Base-by-base conservation (phyloP, 2,113 vertebrate species). In the Grus americana region DNA sequence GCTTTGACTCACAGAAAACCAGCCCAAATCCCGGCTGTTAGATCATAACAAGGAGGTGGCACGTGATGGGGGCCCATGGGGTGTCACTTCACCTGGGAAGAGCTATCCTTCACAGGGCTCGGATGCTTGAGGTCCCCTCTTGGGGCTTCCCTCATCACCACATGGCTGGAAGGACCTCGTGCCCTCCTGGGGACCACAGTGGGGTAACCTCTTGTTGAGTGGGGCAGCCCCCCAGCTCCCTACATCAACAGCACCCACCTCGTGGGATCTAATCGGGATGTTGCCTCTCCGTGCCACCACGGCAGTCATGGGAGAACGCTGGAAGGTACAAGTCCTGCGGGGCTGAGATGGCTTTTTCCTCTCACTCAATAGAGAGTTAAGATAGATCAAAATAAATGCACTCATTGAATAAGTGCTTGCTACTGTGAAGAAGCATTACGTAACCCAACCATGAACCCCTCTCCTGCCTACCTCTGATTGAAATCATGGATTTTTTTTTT, bases 211-310 rank as follows among this genome's bases (percentile, higher is more conserved):
- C 50, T 38, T 13, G 32, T 2, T 4, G n/a, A 18, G 7, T 4
- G 1, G 34, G 15, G 54, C 36, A 58, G 32, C 15, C 36, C 12
- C 59, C 5, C 44, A 58, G 58, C 20, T 24, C 50, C 46, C 26
- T 15, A 19, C n/a, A 47, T 0, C 66, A 27, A 1, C 38, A 86
- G 52, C 59, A 29, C 55, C 40, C 46, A 49, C 4, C 18, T 17
- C 0, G 0, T 5, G 16, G 22, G 14, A 18, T 40, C 17, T 0
- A 3, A 5, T 0, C 0, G 27, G 62, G 44, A 4, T 15, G 11
- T 11, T 2, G 0, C 5, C 21, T 19, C 47, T 44, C 7, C 0
- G 1, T 8, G 21, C 42, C 15, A 34, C 62, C 67, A 7, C 12
- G 22, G 32, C 24, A 17, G 26, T 1, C 34, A 40, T 2, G 7